Evolutionary conservation across 2,888 invertebrate genomes (phyloP), one percentile per base, ranked within the genome.

Genomic region (Eristalis tenax): DNA sequence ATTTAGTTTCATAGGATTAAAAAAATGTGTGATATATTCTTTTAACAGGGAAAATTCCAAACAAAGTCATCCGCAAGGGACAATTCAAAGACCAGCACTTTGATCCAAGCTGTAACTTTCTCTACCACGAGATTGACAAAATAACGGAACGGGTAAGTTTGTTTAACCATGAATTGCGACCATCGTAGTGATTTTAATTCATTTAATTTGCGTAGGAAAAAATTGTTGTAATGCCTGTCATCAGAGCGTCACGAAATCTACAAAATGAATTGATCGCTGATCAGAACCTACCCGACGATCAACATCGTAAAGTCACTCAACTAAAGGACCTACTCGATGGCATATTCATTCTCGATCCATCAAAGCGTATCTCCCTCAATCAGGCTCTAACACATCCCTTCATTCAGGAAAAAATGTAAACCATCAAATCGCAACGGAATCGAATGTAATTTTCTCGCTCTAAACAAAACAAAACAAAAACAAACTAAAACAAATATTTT

Each of bases 21-120:
- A 18, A 50, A 38, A 38, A 13, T 13, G 0, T 38, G 4, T 3
- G 13, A 13, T 73, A 57, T 83, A n/a, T 59, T 68, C 43, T 69
- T 8, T 59, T 79, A 69, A 23, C 43, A 91, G 91, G 93, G 22
- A 99, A 99, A 94, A 96, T 99, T 93, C 98, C 99, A 0, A 99
- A 99, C 93, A 98, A 98, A 92, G 95, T 99, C 75, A 96, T 99
- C 79, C 95, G 99, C 88, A 99, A 98, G 92, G 99, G 98, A 8
- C 95, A 96, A 83, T 99, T 99, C 92, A 97, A 96, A 91, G 99
- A 99, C 88, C 97, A 98, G 91, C 99, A 99, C 94, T 99, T 99
- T 93, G 99, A 99, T 93, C 93, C 94, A 63, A 98, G 97, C 92
- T 99, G 97, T 93, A 99, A 99, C 94, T 99, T 99, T 93, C 94